Percentiles rank a stretch among this genome's conserved stretches.
phyloP scores from a whole-genome alignment of 2,797 vertebrate genomes.

The Ispidina picta region DNA sequence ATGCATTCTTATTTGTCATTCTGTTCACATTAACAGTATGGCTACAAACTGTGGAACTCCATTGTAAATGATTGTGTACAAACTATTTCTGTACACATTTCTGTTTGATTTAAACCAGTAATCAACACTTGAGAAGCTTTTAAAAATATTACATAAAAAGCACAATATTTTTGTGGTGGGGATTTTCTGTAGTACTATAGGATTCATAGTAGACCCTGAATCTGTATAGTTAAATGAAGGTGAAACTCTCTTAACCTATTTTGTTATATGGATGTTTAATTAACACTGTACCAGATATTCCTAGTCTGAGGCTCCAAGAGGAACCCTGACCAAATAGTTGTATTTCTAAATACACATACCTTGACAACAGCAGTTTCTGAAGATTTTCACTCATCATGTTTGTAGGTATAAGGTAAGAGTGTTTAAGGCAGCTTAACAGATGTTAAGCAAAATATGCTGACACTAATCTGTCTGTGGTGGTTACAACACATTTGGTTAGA shows the following conservation, averaged over 20 bases:
- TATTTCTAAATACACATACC: background rate
- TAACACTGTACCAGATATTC: background rate
- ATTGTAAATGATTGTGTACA: background rate
- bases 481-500: background rate
- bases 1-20: background rate
- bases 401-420: background rate
- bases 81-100: background rate
- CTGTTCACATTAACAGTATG: background rate
- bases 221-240: background rate
- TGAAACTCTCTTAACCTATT: background rate
- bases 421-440: background rate
- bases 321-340: background rate
- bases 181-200: background rate
- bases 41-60: background rate
- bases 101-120: background rate
- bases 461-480: background rate
- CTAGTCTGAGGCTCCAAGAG: background rate
- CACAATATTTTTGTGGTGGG: background rate
- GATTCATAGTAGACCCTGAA: background rate
- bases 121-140: background rate
- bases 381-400: background rate
- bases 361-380: background rate
- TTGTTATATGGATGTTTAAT: background rate
- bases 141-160: background rate
- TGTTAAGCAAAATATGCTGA: background rate